A percentile compares a stretch with the other conserved stretches of the same genome.
Conservation (phyloP, 2,113 vertebrate genomes). For the Picathartes gymnocephalus region DNA sequence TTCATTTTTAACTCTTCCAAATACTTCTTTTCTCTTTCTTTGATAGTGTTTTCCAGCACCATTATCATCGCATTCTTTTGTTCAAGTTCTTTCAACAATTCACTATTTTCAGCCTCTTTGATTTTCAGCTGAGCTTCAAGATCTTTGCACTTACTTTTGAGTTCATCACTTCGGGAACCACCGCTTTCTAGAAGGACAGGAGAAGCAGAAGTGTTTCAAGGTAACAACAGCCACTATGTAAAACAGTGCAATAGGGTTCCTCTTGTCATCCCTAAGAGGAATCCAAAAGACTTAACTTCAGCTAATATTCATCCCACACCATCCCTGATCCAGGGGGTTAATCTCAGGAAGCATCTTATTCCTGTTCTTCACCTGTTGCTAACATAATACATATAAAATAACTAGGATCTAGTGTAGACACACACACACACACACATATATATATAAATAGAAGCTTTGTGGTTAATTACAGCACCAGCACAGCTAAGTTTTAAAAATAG, state of each 20-base stretch:
- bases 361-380: background rate
- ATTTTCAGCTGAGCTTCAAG: conserved; percentile 88
- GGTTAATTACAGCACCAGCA: background rate
- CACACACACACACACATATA: rapidly evolving
- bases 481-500: background rate
- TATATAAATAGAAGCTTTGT: background rate
- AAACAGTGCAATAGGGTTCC: background rate
- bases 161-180: conserved; percentile 78
- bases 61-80: conserved; percentile 91
- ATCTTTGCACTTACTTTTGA: conserved; percentile 86
- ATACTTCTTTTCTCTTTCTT: conserved; percentile 93
- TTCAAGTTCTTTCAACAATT: conserved; percentile 87
- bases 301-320: background rate
- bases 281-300: background rate
- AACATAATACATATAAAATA: background rate
- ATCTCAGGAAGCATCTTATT: background rate
- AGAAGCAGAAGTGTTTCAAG: background rate
- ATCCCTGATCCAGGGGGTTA: background rate
- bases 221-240: background rate
- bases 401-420: background rate
- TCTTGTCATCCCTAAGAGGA: background rate
- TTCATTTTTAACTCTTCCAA: conserved; percentile 96
- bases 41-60: conserved; percentile 92
- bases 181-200: conserved; percentile 50
- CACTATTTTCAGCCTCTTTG: conserved; percentile 87